A percentile compares a stretch with the other conserved stretches of the same genome.
These are phyloP conservation scores for human DNA, from an alignment of 2,113 vertebrate genomes.

Conservation along the genomic window DNA sequence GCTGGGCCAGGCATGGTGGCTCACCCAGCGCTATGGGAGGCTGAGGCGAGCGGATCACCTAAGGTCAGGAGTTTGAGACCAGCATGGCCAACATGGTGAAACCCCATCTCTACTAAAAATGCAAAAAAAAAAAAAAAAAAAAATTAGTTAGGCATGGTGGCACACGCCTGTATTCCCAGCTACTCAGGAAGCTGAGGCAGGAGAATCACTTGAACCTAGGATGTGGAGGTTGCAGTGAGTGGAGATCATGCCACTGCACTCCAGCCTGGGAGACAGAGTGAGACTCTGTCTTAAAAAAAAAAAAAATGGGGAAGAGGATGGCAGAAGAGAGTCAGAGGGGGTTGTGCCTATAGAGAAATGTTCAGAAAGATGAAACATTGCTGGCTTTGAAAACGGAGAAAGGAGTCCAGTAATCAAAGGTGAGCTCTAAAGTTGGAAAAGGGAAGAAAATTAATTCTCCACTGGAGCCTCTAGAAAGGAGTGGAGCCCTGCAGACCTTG, in stretches of 20 bases:
- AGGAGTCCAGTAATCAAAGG: not conserved
- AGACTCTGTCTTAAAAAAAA: not conserved
- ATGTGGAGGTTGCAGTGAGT: not conserved
- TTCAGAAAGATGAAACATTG: not conserved
- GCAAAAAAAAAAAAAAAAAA: not conserved
- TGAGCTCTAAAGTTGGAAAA: not conserved
- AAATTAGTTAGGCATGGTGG: not conserved
- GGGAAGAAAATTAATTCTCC: not conserved
- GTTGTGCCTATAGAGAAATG: not conserved
- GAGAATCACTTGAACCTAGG: not conserved
- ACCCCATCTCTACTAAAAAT: not conserved
- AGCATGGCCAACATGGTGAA: not conserved
- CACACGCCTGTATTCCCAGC: not conserved
- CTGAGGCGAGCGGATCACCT: not conserved
- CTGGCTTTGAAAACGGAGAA: not conserved
- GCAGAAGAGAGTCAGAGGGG: not conserved
- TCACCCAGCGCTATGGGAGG: not conserved
- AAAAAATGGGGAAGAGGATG: not conserved
- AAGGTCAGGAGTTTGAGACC: not conserved
- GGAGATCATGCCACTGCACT: too few relatives aligned
- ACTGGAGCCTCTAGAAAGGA: not conserved
- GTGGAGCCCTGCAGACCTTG: not conserved
- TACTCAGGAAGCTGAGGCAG: not conserved
- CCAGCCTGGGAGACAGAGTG: not conserved
- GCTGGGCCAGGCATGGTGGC: not conserved